Evolutionary conservation across 2,888 invertebrate species (phyloP), one percentile per base, ranked within the genome.

Genomic region (Scaptomyza parva): DNA sequence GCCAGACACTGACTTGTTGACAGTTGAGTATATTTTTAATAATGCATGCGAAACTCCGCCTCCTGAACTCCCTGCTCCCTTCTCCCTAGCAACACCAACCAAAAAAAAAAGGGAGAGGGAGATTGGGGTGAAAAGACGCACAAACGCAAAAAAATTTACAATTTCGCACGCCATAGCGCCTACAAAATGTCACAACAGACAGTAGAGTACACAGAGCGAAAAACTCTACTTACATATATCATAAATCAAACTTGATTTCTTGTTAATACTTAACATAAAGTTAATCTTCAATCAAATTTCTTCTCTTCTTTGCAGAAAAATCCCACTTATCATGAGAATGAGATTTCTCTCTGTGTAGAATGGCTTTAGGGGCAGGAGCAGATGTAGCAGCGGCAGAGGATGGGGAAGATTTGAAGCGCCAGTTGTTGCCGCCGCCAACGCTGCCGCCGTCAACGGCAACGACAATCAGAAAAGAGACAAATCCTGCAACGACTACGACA

Each of bases 21-120:
- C 88, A 87, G 86, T 77, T 79, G 83, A 87, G 83, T 85, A 65
- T 87, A 86, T 87, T 79, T 86, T 82, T 83, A 82, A 82, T 82
- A 82, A 86, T 82, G 86, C 88, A 87, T 82, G 4, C 33, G 2
- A 9, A 9, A 12, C 40, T 18, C 5, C 18, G 5, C 6, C 52
- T 53, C 37, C 59, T 3, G n/a, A n/a, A n/a, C n/a, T n/a, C n/a
- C 35, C 35, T 11, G 26, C 12, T 2, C 11, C 39, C 6, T 26
- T 26, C 24, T 1, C 28, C 41, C 53, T 64, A 60, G 33, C 57
- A 68, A 44, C 41, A 76, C 30, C 44, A 58, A 47, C 35, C 37
- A 33, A 9, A 28, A 58, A 47, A 33, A 37, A 33, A 9, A 28
- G 0, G 22, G 7, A 37, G 50, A 20, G 8, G 30, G 60, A 12